Conservation (phyloP, 2,113 vertebrate genomes). For the Nyctereutes procyonoides region DNA sequence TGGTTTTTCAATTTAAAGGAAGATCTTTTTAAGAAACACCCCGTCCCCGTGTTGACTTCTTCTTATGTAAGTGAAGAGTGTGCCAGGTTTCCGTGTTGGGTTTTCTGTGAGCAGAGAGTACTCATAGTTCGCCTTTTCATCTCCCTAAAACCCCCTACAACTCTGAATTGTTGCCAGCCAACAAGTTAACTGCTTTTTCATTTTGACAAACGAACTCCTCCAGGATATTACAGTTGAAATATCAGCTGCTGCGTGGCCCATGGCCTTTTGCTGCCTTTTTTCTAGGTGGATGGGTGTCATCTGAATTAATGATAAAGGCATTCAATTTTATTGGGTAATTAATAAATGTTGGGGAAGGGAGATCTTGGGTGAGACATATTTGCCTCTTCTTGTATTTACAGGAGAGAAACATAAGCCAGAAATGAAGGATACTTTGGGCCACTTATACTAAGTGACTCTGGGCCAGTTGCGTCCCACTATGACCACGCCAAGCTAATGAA, state of each 20-base stretch:
- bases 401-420: constrained; percentile 49
- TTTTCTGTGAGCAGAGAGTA: not conserved
- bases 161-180: constrained; percentile 26
- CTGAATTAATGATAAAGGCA: constrained; percentile 48
- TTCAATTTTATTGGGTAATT: constrained; percentile 56
- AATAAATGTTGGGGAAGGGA: constrained; percentile 29
- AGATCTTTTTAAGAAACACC: not conserved
- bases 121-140: not conserved
- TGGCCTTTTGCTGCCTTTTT: not conserved
- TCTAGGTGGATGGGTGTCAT: not conserved
- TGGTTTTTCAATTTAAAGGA: not conserved
- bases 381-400: constrained; percentile 65
- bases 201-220: constrained; percentile 40
- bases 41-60: not conserved
- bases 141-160: not conserved
- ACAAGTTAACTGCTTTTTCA: constrained; percentile 44
- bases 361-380: not conserved
- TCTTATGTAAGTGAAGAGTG: not conserved
- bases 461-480: not conserved
- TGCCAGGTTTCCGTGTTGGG: not conserved
- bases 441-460: not conserved
- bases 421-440: constrained; percentile 17
- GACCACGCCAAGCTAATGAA: not conserved
- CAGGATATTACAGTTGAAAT: not conserved
- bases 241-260: not conserved